phyloP scores from a whole-genome alignment of 2,113 vertebrate species.

The Colossoma macropomum region DNA sequence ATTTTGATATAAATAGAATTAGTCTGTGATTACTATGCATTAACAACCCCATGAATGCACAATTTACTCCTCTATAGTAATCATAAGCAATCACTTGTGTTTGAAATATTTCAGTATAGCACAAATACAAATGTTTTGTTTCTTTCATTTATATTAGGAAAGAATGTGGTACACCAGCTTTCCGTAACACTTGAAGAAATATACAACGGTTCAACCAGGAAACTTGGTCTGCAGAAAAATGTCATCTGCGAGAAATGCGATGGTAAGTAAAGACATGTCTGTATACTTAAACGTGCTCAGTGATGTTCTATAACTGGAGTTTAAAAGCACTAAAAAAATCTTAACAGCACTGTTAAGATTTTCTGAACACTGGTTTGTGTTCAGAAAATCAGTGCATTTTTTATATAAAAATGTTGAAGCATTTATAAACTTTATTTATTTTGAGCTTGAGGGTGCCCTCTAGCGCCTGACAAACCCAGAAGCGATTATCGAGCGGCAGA shows the following conservation, averaged over 20 bases:
- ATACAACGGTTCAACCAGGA: slow-evolving; percentile 91
- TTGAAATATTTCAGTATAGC: neutral
- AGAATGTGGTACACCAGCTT: slow-evolving; percentile 94
- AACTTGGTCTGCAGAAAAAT: slow-evolving; percentile 95
- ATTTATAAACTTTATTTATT: too few species aligned
- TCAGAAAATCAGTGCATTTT: too few species aligned
- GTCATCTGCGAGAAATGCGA: slow-evolving; percentile 96
- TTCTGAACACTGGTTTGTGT: too few species aligned
- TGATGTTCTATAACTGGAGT: too few species aligned
- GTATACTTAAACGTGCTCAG: too few species aligned
- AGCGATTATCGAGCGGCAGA: too few species aligned
- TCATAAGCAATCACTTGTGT: neutral
- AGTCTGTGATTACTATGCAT: neutral
- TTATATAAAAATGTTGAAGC: too few species aligned
- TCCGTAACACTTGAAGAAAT: slow-evolving; percentile 91
- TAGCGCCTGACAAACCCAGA: too few species aligned
- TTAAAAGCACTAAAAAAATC: too few species aligned
- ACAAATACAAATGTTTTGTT: neutral
- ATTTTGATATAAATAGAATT: neutral
- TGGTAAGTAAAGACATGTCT: slow-evolving; percentile 75
- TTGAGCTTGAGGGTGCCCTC: too few species aligned
- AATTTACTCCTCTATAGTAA: neutral
- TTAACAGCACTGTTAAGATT: too few species aligned
- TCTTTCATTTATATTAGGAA: slow-evolving; percentile 75
- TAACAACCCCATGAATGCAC: neutral